Conservation (phyloP, 2,797 vertebrate genomes). For the Merluccius polli region DNA sequence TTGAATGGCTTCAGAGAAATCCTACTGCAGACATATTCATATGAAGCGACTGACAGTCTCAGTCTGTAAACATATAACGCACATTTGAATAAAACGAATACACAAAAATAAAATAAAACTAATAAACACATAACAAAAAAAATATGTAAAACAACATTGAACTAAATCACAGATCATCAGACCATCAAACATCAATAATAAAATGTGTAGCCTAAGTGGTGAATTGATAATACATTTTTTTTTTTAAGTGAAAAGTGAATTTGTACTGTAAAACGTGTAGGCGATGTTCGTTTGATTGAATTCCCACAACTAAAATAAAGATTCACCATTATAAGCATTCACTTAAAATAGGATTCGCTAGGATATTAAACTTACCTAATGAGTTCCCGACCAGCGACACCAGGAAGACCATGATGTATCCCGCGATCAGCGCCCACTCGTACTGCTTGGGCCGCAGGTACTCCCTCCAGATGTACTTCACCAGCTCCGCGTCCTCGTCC, state of each 20-base stretch:
- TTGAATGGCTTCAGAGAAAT: background rate
- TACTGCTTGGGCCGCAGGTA: conserved; percentile 94
- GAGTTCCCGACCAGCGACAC: conserved; percentile 91
- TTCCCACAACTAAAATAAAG: background rate
- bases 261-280: too few relatives aligned
- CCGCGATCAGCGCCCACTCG: conserved; percentile 92
- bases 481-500: conserved; percentile 93
- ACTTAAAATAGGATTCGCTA: too few relatives aligned
- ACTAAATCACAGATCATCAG: background rate
- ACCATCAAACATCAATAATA: too few relatives aligned
- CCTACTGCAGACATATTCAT: background rate
- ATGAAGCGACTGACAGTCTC: too few relatives aligned
- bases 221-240: too few relatives aligned
- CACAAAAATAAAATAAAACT: too few relatives aligned
- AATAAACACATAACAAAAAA: too few relatives aligned
- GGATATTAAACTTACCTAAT: conserved; percentile 81
- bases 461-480: conserved; percentile 91
- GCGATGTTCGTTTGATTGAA: background rate
- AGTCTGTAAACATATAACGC: background rate
- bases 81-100: background rate
- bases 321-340: background rate
- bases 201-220: too few relatives aligned
- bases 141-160: background rate
- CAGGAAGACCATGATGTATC: conserved; percentile 91
- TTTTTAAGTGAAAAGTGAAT: background rate